phyloP scores from a whole-genome alignment of 2,113 vertebrate genomes.

The Aspiorhynchus laticeps region DNA sequence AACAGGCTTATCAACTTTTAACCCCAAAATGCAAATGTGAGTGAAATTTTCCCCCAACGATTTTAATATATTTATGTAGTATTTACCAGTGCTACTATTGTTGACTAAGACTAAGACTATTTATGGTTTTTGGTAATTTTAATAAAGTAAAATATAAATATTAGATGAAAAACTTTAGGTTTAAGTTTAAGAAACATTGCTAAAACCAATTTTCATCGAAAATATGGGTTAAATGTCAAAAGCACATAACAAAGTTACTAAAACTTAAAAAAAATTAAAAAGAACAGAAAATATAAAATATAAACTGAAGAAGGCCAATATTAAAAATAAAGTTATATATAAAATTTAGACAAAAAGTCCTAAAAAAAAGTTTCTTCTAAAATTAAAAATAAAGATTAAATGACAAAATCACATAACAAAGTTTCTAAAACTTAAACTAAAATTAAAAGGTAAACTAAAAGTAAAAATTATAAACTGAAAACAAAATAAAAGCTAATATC shows the following conservation, averaged over 20 bases:
- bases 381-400: background rate
- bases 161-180: background rate
- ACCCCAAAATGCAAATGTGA: background rate
- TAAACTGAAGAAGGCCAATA: background rate
- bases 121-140: background rate
- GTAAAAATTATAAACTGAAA: background rate
- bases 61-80: background rate
- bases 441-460: background rate
- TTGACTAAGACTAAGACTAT: background rate
- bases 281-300: background rate
- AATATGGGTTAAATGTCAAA: background rate
- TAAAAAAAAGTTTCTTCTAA: too few relatives aligned
- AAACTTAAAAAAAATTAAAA: background rate
- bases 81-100: background rate
- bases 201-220: background rate
- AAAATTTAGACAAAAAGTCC: background rate
- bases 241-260: background rate
- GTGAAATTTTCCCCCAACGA: background rate
- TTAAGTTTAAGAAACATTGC: background rate
- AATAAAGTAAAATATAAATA: constrained; percentile 1
- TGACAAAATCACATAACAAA: background rate
- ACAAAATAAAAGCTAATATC: too few relatives aligned
- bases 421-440: background rate
- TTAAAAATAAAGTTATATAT: background rate
- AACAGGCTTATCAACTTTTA: background rate